A percentile compares a stretch with the other conserved stretches of the same genome.
Evolutionary conservation across 92 coral and sea anemone species (phyloP).

Genomic region (Actinostola sp.): DNA sequence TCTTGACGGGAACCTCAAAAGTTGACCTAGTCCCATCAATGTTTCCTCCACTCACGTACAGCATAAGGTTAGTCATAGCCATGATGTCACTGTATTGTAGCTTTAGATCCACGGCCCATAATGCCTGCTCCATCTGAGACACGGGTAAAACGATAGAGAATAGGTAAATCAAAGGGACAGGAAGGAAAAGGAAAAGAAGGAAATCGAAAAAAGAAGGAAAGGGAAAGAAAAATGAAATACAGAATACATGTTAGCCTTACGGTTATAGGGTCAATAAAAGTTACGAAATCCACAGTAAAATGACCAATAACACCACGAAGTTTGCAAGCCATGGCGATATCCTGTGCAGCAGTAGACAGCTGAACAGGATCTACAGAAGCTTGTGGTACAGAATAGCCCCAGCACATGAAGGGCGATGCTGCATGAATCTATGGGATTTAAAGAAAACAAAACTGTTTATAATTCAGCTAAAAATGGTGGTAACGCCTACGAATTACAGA

Average conservation of each 20-base stretch:
- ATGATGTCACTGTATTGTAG: constrained; percentile 90
- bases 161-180: too few species aligned
- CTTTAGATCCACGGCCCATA: constrained; percentile 96
- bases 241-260: constrained; percentile 43
- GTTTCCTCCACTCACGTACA: constrained; percentile 87
- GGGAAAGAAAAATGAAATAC: background rate
- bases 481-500: too few species aligned
- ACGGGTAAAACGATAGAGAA: too few species aligned
- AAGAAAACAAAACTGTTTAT: too few species aligned
- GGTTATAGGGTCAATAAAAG: constrained; percentile 90
- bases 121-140: constrained; percentile 12
- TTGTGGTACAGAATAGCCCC: constrained; percentile 98
- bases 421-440: constrained; percentile 99
- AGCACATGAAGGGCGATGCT: constrained; percentile 87
- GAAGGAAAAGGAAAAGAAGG: background rate
- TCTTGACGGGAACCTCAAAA: constrained; percentile 85
- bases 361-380: constrained; percentile 88
- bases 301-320: constrained; percentile 90
- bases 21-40: constrained; percentile 66
- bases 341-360: constrained; percentile 69
- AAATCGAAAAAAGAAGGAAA: background rate
- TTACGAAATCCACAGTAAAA: constrained; percentile 91
- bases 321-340: constrained; percentile 80
- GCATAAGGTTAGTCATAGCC: constrained; percentile 90
- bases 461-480: background rate